Evolutionary conservation across 2,113 vertebrate genomes (phyloP), one percentile per base, ranked within the genome.

Genomic region (Vidua macroura): DNA sequence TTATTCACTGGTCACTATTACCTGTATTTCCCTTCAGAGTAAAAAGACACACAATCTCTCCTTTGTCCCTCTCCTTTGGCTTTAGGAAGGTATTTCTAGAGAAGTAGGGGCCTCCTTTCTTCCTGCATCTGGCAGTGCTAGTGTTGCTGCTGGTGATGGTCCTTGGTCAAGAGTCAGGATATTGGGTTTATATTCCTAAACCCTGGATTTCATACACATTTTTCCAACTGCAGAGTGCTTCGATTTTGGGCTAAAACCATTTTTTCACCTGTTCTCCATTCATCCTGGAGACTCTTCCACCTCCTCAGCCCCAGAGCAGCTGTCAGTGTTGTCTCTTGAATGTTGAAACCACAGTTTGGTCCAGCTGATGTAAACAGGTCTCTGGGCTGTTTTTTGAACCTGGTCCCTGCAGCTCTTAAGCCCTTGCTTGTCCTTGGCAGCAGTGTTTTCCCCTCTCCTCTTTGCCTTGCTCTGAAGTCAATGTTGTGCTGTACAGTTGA

Each of bases 271-370:
- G 3, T 64, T 88, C 11, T 81, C 2, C 44, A 24, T 63, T 79
- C 7, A 41, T 30, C 15, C 37, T 66, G 37, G 25, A 18, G 11
- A 51, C 20, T 49, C 14, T 68, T 79, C 22, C 19, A 28, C 13
- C 5, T 69, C 15, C 13, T 7, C 16, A 52, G 19, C 4, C 1
- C 6, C 21, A 46, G 5, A 4, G 31, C 1, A 7, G 31, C 39
- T 66, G 5, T 49, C n/a, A 35, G 22, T 37, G 21, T 4, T 67
- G 22, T 51, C 11, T 82, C 52, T 72, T 5, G 2, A 35, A 46
- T 59, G 12, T 6, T 68, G 53, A 75, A 74, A 35, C 0, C 5
- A 60, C 44, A 62, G 1, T 67, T 70, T 75, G 28, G 25, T 81
- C 70, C 51, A 74, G 5, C 16, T 2, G 9, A 68, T 9, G 16